Evolutionary conservation across 2,888 invertebrate genomes (phyloP).

Genomic region (Cordylochernes scorpioides): DNA sequence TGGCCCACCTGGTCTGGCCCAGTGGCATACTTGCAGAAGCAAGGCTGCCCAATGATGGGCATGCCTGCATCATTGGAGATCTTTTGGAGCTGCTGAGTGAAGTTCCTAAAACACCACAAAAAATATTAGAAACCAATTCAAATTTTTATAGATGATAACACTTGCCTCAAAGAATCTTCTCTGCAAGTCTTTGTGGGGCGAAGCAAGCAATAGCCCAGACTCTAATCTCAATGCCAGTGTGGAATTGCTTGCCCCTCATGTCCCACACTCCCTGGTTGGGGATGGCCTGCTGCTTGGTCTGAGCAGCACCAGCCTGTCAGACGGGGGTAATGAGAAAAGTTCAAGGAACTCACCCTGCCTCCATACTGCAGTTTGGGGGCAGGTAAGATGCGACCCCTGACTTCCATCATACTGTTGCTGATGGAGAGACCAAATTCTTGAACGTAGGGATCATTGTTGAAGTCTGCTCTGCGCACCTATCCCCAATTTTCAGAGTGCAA

Average conservation of each 20-base stretch:
- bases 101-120: conserved; percentile 33
- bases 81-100: conserved; percentile 90
- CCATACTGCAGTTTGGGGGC: conserved; percentile 98
- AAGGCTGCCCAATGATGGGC: conserved; percentile 72
- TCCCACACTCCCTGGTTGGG: conserved; percentile 99
- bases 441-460: conserved; percentile 93
- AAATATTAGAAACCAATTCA: too few species aligned
- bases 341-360: conserved; percentile 62
- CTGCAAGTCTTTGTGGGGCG: conserved; percentile 93
- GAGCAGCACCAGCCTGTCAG: too few species aligned
- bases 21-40: conserved; percentile 63
- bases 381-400: conserved; percentile 86
- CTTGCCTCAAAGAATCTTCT: conserved; percentile 65
- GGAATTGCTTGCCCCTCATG: conserved; percentile 99
- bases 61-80: conserved; percentile 99
- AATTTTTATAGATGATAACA: too few species aligned
- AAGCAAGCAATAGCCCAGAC: conserved; percentile 99
- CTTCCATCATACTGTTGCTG: conserved; percentile 97
- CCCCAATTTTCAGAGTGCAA: too few species aligned
- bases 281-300: conserved; percentile 77
- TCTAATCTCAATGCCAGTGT: conserved; percentile 92
- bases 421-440: conserved; percentile 96
- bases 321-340: too few species aligned
- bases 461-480: conserved; percentile 66
- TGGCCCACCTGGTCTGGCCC: conserved; percentile 97